Conservation (phyloP, 1,140 invertebrate species). For the Aricia agestis region DNA sequence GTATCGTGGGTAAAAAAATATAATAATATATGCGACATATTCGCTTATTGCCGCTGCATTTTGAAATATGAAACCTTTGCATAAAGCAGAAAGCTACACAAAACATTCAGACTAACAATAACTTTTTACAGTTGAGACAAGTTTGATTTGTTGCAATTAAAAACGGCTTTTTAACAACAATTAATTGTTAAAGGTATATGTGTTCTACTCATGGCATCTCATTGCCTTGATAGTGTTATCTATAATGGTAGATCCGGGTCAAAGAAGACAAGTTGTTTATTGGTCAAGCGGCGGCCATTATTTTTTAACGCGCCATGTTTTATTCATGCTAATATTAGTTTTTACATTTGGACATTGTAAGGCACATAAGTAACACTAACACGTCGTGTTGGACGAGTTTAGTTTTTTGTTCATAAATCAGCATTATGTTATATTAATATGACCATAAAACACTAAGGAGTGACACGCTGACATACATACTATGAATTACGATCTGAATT, state of each 20-base stretch:
- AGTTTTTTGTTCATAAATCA: neutral
- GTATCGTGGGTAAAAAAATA: no score
- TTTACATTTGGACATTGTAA: neutral
- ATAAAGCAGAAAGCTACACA: no score
- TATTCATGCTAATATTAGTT: slow-evolving; percentile 32
- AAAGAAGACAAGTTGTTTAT: slow-evolving; percentile 56
- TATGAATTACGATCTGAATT: neutral
- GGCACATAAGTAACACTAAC: neutral
- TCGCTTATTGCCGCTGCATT: no score
- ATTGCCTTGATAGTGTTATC: slow-evolving; percentile 16
- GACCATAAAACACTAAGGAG: neutral
- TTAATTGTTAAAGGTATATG: no score
- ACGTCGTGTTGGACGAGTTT: slow-evolving; percentile 1
- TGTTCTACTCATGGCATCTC: neutral
- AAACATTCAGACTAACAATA: no score
- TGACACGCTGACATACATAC: neutral
- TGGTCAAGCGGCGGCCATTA: slow-evolving; percentile 40
- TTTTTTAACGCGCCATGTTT: slow-evolving; percentile 43
- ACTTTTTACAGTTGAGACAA: no score
- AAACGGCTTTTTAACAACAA: no score
- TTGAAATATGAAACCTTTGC: no score
- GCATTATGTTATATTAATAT: neutral
- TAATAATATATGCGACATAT: no score
- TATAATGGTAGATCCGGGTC: slow-evolving; percentile 59
- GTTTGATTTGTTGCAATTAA: no score